phyloP scores from a whole-genome alignment of 2,888 invertebrate genomes.

The Tinea trinotella region DNA sequence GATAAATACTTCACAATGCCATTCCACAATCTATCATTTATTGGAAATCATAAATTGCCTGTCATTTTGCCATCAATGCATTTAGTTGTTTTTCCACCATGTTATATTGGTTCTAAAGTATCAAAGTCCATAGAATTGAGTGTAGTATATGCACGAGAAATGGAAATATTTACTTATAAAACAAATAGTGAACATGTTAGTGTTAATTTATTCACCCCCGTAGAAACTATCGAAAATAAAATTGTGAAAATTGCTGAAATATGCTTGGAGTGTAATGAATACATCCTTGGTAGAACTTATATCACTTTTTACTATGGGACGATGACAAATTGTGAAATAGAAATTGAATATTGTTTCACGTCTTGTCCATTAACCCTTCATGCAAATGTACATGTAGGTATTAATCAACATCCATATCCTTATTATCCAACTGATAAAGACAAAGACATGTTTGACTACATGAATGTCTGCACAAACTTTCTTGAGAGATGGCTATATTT shows the following conservation, averaged over 20 bases:
- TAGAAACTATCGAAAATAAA: constrained; percentile 26
- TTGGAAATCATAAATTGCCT: constrained; percentile 42
- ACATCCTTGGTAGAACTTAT: constrained; percentile 31
- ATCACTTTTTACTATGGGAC: constrained; percentile 40
- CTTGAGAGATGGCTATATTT: constrained; percentile 63
- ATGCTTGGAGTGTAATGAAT: constrained; percentile 10
- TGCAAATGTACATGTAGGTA: constrained; percentile 31
- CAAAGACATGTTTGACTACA: constrained; percentile 39
- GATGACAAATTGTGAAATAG: constrained; percentile 49
- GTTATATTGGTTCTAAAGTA: constrained; percentile 35
- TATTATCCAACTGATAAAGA: constrained; percentile 46
- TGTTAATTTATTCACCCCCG: constrained; percentile 33
- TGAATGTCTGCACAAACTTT: constrained; percentile 42
- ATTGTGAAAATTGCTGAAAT: constrained; percentile 34
- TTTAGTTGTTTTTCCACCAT: constrained; percentile 53
- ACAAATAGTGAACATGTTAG: constrained; percentile 38
- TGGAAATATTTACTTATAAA: constrained; percentile 38
- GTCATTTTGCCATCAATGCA: constrained; percentile 39
- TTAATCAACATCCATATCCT: constrained; percentile 49
- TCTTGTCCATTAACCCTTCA: constrained; percentile 53
- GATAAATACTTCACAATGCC: constrained; percentile 51
- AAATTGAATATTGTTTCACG: constrained; percentile 50
- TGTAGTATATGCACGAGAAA: constrained; percentile 34
- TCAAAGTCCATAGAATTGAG: constrained; percentile 35
- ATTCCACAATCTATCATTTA: constrained; percentile 54